phyloP scores from a whole-genome alignment of 1,140 invertebrate genomes.

The Drusus annulatus region DNA sequence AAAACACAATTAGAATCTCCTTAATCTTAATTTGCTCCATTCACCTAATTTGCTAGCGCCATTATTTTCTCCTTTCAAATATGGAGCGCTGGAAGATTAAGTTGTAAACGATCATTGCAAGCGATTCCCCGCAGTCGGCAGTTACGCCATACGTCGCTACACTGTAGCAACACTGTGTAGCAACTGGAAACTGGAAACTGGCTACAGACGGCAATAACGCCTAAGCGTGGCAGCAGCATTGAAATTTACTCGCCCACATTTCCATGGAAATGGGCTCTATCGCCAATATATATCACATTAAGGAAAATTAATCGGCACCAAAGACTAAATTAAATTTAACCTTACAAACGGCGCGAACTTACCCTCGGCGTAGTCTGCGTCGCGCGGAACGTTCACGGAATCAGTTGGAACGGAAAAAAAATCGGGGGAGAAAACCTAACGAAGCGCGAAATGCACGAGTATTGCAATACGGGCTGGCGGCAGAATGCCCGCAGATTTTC shows the following conservation, averaged over 20 bases:
- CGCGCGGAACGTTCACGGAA: not conserved
- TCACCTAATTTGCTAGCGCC: constrained; percentile 24
- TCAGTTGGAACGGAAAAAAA: constrained; percentile 1
- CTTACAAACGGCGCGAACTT: constrained; percentile 26
- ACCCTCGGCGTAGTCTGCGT: not conserved
- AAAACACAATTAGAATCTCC: constrained; percentile 8
- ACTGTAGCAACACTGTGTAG: no score
- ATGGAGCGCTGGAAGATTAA: constrained; percentile 30
- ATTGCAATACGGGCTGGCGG: constrained; percentile 5
- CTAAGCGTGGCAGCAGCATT: constrained; percentile 40
- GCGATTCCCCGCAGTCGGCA: constrained; percentile 14
- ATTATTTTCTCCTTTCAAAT: constrained; percentile 33
- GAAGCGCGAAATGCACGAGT: constrained; percentile 26
- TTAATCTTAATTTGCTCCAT: constrained; percentile 37
- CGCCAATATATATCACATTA: constrained; percentile 52
- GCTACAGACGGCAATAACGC: constrained; percentile 35
- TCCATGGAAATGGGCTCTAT: constrained; percentile 44
- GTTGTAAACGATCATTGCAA: constrained; percentile 38
- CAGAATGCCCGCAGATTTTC: not conserved
- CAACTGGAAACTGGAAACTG: not conserved
- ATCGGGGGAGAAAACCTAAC: not conserved
- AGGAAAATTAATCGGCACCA: constrained; percentile 44
- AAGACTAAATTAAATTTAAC: constrained; percentile 52
- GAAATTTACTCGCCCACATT: constrained; percentile 41
- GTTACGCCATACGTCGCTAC: not conserved